Evolutionary conservation across 2,113 vertebrate genomes (phyloP).

Genomic region (Sinosuthora webbiana): DNA sequence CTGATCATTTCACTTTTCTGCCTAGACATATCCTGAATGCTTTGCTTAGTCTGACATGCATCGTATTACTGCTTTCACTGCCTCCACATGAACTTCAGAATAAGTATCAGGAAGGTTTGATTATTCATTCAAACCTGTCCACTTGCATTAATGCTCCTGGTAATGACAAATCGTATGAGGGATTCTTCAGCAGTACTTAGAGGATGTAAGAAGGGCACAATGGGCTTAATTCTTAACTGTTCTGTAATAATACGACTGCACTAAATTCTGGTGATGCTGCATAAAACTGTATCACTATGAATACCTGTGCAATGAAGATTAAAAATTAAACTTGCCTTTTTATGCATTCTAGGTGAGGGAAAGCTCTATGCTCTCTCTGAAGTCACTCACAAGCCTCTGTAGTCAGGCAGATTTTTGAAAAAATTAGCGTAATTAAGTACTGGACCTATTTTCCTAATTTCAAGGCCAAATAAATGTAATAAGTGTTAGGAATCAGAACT

Average conservation of each 20-base stretch:
- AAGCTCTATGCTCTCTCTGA: neutral
- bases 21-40: neutral
- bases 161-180: neutral
- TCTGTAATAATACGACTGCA: neutral
- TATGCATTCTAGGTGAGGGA: neutral
- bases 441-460: neutral
- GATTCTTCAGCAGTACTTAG: neutral
- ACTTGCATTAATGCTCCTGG: neutral
- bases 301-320: neutral
- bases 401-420: neutral
- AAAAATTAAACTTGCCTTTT: neutral
- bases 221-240: neutral
- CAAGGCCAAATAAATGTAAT: neutral
- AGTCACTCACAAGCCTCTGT: neutral
- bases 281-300: neutral
- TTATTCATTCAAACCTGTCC: neutral
- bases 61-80: neutral
- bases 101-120: neutral
- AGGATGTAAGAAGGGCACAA: neutral
- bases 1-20: neutral
- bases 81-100: neutral
- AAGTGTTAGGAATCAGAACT: neutral
- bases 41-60: neutral
- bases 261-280: neutral
- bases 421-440: neutral